Evolutionary conservation across 1,140 invertebrate species (phyloP).

Genomic region (Rhynchophorus ferrugineus): DNA sequence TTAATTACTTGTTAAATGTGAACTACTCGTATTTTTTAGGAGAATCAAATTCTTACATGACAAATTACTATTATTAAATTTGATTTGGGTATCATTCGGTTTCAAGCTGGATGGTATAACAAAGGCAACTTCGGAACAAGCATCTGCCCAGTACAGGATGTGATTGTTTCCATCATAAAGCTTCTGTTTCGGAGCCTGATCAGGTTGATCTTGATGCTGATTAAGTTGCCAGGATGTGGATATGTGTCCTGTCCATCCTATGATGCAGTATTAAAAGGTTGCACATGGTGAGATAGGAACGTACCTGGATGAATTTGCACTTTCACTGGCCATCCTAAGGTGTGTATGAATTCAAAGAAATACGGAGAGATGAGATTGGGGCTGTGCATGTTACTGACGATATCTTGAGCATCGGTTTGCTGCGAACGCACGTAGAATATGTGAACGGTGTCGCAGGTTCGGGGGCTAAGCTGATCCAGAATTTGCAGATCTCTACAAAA

Average conservation of each 20-base stretch:
- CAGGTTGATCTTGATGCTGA: not conserved
- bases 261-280: not conserved
- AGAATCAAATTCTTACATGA: conserved; percentile 36
- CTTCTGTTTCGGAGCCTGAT: conserved; percentile 12
- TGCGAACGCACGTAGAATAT: conserved; percentile 89
- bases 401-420: conserved; percentile 67
- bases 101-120: conserved; percentile 70
- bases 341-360: conserved; percentile 72
- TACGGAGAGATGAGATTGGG: conserved; percentile 54
- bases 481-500: conserved; percentile 68
- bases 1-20: not conserved
- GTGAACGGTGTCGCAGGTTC: conserved; percentile 88
- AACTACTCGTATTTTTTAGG: not conserved
- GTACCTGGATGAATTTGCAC: conserved; percentile 69
- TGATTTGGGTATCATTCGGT: conserved; percentile 20
- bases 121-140: conserved; percentile 88
- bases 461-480: conserved; percentile 72
- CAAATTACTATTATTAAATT: conserved; percentile 31
- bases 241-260: conserved; percentile 79
- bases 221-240: conserved; percentile 63
- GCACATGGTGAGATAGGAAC: not conserved
- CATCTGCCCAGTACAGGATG: conserved; percentile 95
- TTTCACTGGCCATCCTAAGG: conserved; percentile 80
- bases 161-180: conserved; percentile 44
- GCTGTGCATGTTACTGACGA: conserved; percentile 63